A percentile compares a stretch with the other conserved stretches of the same genome.
Conservation (phyloP, 2,113 vertebrate genomes). For the Phasianus colchicus region DNA sequence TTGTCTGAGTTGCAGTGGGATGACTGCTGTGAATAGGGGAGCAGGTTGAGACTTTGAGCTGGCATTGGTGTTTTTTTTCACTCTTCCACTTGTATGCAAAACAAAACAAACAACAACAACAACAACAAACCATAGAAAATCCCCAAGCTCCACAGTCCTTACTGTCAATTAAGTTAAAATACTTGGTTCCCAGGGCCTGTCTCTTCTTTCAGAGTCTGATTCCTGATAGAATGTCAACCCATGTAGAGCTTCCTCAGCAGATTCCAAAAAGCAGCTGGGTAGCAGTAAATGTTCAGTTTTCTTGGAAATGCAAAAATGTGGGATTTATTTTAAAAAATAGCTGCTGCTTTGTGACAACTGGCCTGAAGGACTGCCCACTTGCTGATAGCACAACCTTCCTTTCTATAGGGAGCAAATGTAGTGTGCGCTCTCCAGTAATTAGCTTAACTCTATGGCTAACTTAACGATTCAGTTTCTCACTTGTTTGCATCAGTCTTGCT, state of each 20-base stretch:
- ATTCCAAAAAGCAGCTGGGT: not conserved
- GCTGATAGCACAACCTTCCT: not conserved
- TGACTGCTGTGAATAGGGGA: not conserved
- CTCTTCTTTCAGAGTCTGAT: not conserved
- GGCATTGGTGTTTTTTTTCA: not conserved
- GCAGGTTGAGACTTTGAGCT: not conserved
- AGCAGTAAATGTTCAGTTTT: not conserved
- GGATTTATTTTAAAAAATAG: not conserved
- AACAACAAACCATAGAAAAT: not conserved
- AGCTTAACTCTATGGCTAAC: not conserved
- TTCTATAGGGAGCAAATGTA: not conserved
- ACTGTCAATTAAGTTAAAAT: not conserved
- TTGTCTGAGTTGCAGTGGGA: not conserved
- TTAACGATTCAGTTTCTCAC: not conserved
- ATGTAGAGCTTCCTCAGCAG: not conserved
- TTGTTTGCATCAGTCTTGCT: not conserved
- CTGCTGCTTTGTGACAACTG: not conserved
- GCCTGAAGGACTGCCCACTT: not conserved
- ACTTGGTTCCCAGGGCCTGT: not conserved
- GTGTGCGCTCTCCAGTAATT: not conserved
- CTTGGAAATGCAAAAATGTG: not conserved
- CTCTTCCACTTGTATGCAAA: not conserved
- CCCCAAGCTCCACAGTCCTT: rapidly evolving
- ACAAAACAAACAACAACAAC: too few species aligned
- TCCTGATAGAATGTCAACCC: not conserved